Percentiles rank a stretch among this genome's conserved stretches.
These are phyloP conservation scores for Procavia capensis DNA, from an alignment of 2,113 vertebrate species.

Conservation along the genomic window DNA sequence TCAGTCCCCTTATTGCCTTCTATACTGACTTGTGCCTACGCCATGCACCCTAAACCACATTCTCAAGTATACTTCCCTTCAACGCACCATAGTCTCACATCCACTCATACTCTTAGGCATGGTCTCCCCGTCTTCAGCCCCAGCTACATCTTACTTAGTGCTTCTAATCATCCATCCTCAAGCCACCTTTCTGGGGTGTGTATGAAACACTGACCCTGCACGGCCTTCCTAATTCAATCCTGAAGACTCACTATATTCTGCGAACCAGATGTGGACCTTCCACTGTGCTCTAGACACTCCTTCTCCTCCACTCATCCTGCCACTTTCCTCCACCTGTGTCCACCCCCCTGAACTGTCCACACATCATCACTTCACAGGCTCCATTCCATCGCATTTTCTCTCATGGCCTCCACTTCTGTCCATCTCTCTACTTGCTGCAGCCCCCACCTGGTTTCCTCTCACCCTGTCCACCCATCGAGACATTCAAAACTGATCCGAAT, in stretches of 20 bases:
- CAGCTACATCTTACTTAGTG: rapidly evolving
- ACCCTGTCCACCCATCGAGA: too few relatives aligned
- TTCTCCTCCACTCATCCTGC: not conserved
- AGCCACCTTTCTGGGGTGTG: not conserved
- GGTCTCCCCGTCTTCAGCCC: not conserved
- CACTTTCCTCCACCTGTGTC: not conserved
- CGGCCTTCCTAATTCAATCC: not conserved
- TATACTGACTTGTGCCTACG: rapidly evolving
- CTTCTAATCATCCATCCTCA: not conserved
- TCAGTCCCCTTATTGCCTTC: not conserved
- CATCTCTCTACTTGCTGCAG: not conserved
- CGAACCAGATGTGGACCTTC: not conserved
- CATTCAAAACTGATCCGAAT: too few relatives aligned
- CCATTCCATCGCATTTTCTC: not conserved
- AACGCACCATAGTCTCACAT: rapidly evolving
- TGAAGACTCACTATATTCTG: not conserved
- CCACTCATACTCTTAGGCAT: not conserved
- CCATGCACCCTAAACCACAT: not conserved
- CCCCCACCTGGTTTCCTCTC: too few relatives aligned
- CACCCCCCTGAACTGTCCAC: not conserved
- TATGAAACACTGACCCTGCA: not conserved
- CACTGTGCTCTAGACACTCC: not conserved
- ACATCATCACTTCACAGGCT: not conserved
- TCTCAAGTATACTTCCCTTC: too few relatives aligned
- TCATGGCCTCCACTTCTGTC: not conserved